Evolutionary conservation across 2,797 vertebrate species (phyloP).

Genomic region (Pseudomugil tenellus): DNA sequence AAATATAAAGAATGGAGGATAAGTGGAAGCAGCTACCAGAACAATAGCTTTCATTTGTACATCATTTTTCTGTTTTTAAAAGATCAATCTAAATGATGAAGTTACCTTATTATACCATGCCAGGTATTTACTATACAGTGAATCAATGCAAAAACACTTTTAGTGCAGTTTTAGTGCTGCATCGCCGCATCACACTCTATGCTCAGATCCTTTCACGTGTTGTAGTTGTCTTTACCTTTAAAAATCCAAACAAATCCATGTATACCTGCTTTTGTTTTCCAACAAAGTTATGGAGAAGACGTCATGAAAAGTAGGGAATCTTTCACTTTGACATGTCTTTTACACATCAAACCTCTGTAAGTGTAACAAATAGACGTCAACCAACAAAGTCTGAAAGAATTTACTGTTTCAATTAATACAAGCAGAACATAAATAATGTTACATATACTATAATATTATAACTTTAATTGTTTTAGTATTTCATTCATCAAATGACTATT

Average conservation of each 20-base stretch:
- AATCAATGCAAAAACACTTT: not conserved
- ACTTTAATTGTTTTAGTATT: not conserved
- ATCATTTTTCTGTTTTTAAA: not conserved
- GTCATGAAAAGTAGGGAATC: not conserved
- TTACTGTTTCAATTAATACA: not conserved
- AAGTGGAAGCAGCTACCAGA: not conserved
- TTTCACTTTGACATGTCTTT: not conserved
- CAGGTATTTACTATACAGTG: not conserved
- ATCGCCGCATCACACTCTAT: not conserved
- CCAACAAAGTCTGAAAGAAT: not conserved
- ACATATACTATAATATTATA: not conserved
- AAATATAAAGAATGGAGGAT: not conserved
- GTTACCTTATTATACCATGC: not conserved
- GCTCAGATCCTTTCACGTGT: not conserved
- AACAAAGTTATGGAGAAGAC: not conserved
- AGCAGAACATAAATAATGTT: not conserved
- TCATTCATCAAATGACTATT: not conserved
- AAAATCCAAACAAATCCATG: not conserved
- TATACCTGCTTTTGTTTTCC: not conserved
- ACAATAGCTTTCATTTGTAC: not conserved
- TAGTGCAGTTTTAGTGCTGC: not conserved
- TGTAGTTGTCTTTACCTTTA: not conserved
- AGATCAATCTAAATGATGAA: not conserved
- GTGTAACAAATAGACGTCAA: not conserved
- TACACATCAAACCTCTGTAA: no score